These are phyloP conservation scores for Cartodere bifasciata DNA, from an alignment of 2,888 invertebrate species.

Conservation along the genomic window DNA sequence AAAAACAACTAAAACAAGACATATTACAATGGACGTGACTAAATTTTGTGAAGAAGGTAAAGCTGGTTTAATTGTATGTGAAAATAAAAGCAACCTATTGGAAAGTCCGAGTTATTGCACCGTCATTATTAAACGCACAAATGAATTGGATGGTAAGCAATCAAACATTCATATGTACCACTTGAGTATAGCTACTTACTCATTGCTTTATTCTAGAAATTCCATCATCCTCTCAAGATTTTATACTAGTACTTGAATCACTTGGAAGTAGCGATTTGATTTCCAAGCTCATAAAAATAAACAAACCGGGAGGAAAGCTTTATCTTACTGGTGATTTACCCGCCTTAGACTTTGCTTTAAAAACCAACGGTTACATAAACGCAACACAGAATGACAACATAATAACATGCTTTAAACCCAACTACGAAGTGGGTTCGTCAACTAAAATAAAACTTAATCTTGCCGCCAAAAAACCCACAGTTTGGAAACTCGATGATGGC, in stretches of 20 bases:
- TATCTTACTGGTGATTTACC: slow-evolving; percentile 16
- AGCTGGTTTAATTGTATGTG: too few species aligned
- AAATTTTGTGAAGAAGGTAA: too few species aligned
- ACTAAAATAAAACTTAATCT: slow-evolving; percentile 39
- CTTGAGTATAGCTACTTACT: too few species aligned
- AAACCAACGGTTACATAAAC: slow-evolving; percentile 28
- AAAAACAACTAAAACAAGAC: too few species aligned
- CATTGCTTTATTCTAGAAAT: slow-evolving; percentile 7
- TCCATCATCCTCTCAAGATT: slow-evolving; percentile 6
- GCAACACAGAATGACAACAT: slow-evolving; percentile 20
- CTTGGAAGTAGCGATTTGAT: slow-evolving; percentile 4
- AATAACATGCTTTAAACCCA: slow-evolving; percentile 48
- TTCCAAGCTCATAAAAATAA: slow-evolving; percentile 11
- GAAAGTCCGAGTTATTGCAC: too few species aligned
- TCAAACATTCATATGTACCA: too few species aligned
- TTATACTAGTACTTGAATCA: slow-evolving; percentile 5
- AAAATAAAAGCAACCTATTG: too few species aligned
- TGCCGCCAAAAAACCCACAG: slow-evolving; percentile 32
- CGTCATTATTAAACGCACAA: too few species aligned
- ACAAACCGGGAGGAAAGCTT: slow-evolving; percentile 24
- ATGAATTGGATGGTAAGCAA: too few species aligned
- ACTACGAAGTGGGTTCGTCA: slow-evolving; percentile 58
- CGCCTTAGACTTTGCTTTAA: slow-evolving; percentile 24
- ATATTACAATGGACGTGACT: too few species aligned
- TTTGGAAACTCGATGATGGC: slow-evolving; percentile 69